Conservation (phyloP, 2,888 invertebrate genomes). For the Drosophila longiperda region DNA sequence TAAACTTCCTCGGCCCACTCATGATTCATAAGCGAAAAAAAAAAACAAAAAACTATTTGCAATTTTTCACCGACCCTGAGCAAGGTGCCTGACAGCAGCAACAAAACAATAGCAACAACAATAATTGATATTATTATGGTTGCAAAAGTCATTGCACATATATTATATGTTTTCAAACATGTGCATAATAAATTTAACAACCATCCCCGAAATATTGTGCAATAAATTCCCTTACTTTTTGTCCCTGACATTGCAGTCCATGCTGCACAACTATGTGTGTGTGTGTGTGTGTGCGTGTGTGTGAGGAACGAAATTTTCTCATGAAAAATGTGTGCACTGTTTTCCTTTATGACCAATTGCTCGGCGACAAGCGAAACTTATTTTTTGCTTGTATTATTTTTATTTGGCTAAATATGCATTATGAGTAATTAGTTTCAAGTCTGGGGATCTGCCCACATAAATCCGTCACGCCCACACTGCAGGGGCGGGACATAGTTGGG, state of each 20-base stretch:
- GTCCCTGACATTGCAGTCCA: constrained; percentile 70
- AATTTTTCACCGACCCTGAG: constrained; percentile 60
- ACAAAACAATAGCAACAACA: constrained; percentile 31
- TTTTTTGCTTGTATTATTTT: background rate
- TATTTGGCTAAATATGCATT: constrained; percentile 35
- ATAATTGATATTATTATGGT: constrained; percentile 49
- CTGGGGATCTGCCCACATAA: constrained; percentile 47
- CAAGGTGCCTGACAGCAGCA: constrained; percentile 71
- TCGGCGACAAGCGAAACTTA: constrained; percentile 15
- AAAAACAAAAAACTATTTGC: constrained; percentile 57
- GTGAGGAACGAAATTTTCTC: constrained; percentile 35
- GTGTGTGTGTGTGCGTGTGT: constrained; percentile 11
- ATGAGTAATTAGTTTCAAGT: constrained; percentile 43
- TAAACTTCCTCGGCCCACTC: constrained; percentile 60
- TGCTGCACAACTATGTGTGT: constrained; percentile 20
- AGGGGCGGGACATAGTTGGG: background rate
- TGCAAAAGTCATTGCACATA: constrained; percentile 48
- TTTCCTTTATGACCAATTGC: constrained; percentile 50
- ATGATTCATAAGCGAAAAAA: constrained; percentile 55
- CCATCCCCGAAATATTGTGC: constrained; percentile 18
- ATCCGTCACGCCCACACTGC: constrained; percentile 48
- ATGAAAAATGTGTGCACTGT: constrained; percentile 40
- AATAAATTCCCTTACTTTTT: constrained; percentile 62
- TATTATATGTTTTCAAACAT: constrained; percentile 57
- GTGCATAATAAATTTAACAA: constrained; percentile 63